Percentiles rank a stretch among this genome's conserved stretches.
phyloP scores from a whole-genome alignment of 2,797 vertebrate genomes.

The Diplodus sargus region DNA sequence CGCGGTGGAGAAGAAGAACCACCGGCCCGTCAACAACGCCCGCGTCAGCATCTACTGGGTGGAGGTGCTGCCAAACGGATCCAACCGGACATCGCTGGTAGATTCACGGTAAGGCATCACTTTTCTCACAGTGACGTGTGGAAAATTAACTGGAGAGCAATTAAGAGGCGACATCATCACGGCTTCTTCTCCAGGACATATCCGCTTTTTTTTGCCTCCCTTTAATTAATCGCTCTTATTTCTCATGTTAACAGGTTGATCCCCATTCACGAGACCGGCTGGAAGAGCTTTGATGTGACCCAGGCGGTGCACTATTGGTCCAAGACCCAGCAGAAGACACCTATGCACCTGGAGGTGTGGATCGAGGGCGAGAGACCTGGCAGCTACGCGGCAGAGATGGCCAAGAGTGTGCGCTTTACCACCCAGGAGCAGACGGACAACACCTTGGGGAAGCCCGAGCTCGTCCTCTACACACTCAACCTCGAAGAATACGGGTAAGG shows the following conservation, averaged over 20 bases:
- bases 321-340: constrained; percentile 80
- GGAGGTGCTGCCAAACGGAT: constrained; percentile 85
- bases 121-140: background rate
- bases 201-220: background rate
- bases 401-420: constrained; percentile 90
- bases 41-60: constrained; percentile 95
- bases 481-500: constrained; percentile 92
- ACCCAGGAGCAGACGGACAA: constrained; percentile 88
- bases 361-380: constrained; percentile 93
- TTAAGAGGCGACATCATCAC: background rate
- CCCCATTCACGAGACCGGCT: constrained; percentile 90
- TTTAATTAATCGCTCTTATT: constrained; percentile 59
- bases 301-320: constrained; percentile 96
- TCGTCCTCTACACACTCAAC: constrained; percentile 94
- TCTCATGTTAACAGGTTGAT: constrained; percentile 86
- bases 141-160: background rate
- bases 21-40: constrained; percentile 87
- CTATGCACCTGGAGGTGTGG: constrained; percentile 94
- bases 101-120: constrained; percentile 90
- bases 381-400: constrained; percentile 89
- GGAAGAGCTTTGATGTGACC: constrained; percentile 97
- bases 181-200: constrained; percentile 9
- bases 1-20: constrained; percentile 81
- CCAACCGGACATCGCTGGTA: constrained; percentile 91
- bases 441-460: constrained; percentile 90